These are phyloP conservation scores for Lucifuga dentata DNA, from an alignment of 2,113 vertebrate genomes.

Conservation along the genomic window DNA sequence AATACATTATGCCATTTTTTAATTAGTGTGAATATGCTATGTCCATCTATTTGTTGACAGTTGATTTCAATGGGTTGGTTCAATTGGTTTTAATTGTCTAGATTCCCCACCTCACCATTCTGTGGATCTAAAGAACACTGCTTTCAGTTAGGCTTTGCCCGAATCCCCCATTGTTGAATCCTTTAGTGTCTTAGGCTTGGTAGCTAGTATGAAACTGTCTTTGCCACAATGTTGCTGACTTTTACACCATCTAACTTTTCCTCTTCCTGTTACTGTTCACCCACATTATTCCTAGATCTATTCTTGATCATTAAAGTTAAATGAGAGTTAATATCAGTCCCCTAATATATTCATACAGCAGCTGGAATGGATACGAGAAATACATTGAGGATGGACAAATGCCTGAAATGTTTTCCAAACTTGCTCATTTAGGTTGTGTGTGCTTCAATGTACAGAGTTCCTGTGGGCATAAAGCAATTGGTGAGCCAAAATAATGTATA, in stretches of 20 bases:
- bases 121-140: background rate
- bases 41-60: background rate
- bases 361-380: conserved; percentile 11
- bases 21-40: background rate
- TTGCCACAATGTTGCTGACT: no score
- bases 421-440: conserved; percentile 4
- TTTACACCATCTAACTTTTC: no score
- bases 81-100: background rate
- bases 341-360: background rate
- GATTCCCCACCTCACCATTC: background rate
- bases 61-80: conserved; percentile 13
- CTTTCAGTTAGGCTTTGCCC: conserved; percentile 12
- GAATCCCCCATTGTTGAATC: conserved; percentile 9
- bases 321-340: conserved; percentile 9
- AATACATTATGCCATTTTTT: conserved; percentile 1
- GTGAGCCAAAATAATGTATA: conserved; percentile 5
- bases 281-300: background rate
- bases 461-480: conserved; percentile 31
- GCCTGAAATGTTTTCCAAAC: conserved; percentile 10
- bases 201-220: background rate
- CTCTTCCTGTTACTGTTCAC: background rate
- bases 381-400: conserved; percentile 16
- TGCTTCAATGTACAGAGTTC: background rate
- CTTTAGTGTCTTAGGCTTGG: conserved; percentile 19
- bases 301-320: conserved; percentile 5